Evolutionary conservation across 1,140 invertebrate genomes (phyloP), one percentile per base, ranked within the genome.

Genomic region (Cryptotermes secundus): DNA sequence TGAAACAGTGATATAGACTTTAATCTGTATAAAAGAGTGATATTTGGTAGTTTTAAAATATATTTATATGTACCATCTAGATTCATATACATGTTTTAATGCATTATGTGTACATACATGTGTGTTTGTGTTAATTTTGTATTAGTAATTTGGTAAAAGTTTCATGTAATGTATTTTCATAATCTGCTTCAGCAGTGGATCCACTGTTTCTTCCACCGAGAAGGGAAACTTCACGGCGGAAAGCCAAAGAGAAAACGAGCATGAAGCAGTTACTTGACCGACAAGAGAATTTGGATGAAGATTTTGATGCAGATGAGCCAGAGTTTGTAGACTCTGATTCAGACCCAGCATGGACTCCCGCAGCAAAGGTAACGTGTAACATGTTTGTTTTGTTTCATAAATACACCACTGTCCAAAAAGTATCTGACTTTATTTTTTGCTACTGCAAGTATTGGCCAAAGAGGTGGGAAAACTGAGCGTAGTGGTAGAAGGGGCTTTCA

Each of bases 341-440:
- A 22, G 94, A 95, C 91, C 94, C 94, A 19, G 94, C 93, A 14
- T 95, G 94, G 94, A 94, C 93, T 34, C 94, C 94, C 12, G 91
- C 92, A 82, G 90, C 91, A 38, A 93, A 92, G 35, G 85, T 87
- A 53, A 89, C 26, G 31, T 36, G 35, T 6, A 36, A 26, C 38
- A 22, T 35, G 80, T 72, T 49, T 72, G 14, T 72, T 72, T 31
- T 31, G 14, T 72, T 72, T 19, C 16, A 19, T 49, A 19, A 1
- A 19, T 19, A 49, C 14, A n/a, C n/a, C n/a, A n/a, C n/a, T n/a
- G n/a, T n/a, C n/a, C n/a, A n/a, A n/a, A n/a, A n/a, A n/a, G n/a
- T n/a, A n/a, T n/a, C n/a, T n/a, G n/a, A n/a, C n/a, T n/a, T n/a
- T n/a, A n/a, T n/a, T n/a, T n/a, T n/a, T n/a, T n/a, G n/a, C n/a